Evolutionary conservation across 2,797 vertebrate genomes (phyloP), one percentile per base, ranked within the genome.

Genomic region (Notamacropus eugenii): DNA sequence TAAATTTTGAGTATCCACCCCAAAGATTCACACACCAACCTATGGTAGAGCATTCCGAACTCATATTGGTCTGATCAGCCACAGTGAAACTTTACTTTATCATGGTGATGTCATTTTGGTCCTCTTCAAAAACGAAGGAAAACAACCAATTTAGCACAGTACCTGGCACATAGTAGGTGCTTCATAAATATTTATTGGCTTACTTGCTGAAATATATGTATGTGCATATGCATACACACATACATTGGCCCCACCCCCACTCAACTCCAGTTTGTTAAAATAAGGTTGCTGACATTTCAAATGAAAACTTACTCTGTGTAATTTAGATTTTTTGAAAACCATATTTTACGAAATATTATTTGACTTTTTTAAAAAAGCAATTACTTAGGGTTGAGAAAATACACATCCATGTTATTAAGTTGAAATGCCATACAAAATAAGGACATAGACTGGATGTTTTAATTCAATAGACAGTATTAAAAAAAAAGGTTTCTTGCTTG

Each of bases 381-480:
- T 97, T 96, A 93, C 28, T 93, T 93, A 92, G 94, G n/a, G 96
- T 97, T 98, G 95, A 74, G 46, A 93, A 97, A 58, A 95, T 58
- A 92, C 1, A 54, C 5, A 96, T 57, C 54, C 55, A 24, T 57
- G 29, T 74, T 92, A 96, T 97, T 97, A 95, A 56, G 92, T 91
- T 95, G 55, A 97, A 98, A 96, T 90, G 92, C 93, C 40, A n/a
- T 55, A 97, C 96, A 94, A 96, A 95, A 95, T 96, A 94, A 93
- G 59, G 91, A 96, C 34, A 92, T 59, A 22, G 50, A 67, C 93
- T 96, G 92, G 95, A 96, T 96, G 93, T 92, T 96, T 91, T 93
- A 54, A 90, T 93, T 95, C 95, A 97, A 94, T 96, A 57, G 29
- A 91, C 93, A 95, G 34, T 90, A 58, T 94, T 92, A 91, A 94